Evolutionary conservation across 2,888 invertebrate species (phyloP).

Genomic region (Nemotelus pantherinus): DNA sequence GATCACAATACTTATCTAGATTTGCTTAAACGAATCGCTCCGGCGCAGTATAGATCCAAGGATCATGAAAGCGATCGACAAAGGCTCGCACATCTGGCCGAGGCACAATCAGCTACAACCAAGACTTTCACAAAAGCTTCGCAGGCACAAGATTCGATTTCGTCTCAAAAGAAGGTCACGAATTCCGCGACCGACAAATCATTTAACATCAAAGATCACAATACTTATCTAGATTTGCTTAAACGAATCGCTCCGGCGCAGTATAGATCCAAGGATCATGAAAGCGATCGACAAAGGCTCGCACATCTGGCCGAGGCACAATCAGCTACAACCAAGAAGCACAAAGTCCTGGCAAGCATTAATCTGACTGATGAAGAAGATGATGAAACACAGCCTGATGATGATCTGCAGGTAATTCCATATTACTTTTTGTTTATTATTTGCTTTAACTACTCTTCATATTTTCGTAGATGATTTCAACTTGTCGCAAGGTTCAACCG

Average conservation of each 20-base stretch:
- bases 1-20: slow-evolving; percentile 70
- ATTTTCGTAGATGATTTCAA: slow-evolving; percentile 23
- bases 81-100: slow-evolving; percentile 45
- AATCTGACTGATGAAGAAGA: slow-evolving; percentile 55
- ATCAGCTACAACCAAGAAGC: slow-evolving; percentile 33
- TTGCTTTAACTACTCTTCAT: not conserved
- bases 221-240: slow-evolving; percentile 68
- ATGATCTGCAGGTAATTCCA: slow-evolving; percentile 50
- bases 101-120: slow-evolving; percentile 42
- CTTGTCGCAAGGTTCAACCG: slow-evolving; percentile 62
- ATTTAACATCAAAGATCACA: slow-evolving; percentile 69
- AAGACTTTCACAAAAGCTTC: slow-evolving; percentile 4
- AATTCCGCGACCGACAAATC: slow-evolving; percentile 65
- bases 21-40: slow-evolving; percentile 64
- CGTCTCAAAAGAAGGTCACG: slow-evolving; percentile 34
- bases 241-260: slow-evolving; percentile 58
- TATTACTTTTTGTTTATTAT: not conserved
- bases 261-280: slow-evolving; percentile 48
- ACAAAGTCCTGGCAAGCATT: slow-evolving; percentile 8
- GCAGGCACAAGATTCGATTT: not conserved
- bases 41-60: slow-evolving; percentile 49
- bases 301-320: slow-evolving; percentile 44
- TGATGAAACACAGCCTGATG: slow-evolving; percentile 52
- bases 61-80: slow-evolving; percentile 43
- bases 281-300: slow-evolving; percentile 45